A percentile compares a stretch with the other conserved stretches of the same genome.
phyloP scores from a whole-genome alignment of 2,797 vertebrate species.

The Mormyrus proboscirostris region DNA sequence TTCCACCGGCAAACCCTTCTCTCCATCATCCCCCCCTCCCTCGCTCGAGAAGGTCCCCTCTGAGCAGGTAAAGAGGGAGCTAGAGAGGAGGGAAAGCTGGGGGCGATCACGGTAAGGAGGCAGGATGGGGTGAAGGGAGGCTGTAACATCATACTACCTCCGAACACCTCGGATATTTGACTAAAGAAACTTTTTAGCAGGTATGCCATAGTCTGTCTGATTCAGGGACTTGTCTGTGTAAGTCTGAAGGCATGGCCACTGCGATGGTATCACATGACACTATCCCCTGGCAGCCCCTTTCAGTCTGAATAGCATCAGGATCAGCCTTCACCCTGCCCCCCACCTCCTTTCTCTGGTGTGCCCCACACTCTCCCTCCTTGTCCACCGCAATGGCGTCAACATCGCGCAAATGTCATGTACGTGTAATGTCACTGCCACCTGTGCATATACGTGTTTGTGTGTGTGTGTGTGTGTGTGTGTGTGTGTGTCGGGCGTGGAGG shows the following conservation, averaged over 20 bases:
- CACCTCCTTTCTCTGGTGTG: constrained; percentile 24
- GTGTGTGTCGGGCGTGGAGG: constrained; percentile 25
- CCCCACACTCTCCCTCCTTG: constrained; percentile 21
- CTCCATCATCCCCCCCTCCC: constrained; percentile 40
- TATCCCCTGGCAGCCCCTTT: not conserved
- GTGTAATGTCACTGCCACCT: constrained; percentile 17
- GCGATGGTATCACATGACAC: not conserved
- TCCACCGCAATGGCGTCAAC: not conserved
- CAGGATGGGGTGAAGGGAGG: constrained; percentile 20
- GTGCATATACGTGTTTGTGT: constrained; percentile 35
- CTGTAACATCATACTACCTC: not conserved
- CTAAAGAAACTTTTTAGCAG: not conserved
- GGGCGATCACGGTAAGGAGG: constrained; percentile 31
- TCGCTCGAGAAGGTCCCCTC: constrained; percentile 40
- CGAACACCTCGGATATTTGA: not conserved
- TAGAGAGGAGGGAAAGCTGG: constrained; percentile 39
- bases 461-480: constrained; percentile 23
- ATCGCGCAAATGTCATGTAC: not conserved
- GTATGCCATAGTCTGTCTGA: not conserved
- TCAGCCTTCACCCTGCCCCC: constrained; percentile 28
- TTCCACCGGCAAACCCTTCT: constrained; percentile 47
- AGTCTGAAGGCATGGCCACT: not conserved
- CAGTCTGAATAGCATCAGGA: not conserved
- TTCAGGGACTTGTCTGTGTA: not conserved
- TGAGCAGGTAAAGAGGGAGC: constrained; percentile 55